Evolutionary conservation across 2,797 vertebrate genomes (phyloP).

Genomic region (Dipus sagitta): DNA sequence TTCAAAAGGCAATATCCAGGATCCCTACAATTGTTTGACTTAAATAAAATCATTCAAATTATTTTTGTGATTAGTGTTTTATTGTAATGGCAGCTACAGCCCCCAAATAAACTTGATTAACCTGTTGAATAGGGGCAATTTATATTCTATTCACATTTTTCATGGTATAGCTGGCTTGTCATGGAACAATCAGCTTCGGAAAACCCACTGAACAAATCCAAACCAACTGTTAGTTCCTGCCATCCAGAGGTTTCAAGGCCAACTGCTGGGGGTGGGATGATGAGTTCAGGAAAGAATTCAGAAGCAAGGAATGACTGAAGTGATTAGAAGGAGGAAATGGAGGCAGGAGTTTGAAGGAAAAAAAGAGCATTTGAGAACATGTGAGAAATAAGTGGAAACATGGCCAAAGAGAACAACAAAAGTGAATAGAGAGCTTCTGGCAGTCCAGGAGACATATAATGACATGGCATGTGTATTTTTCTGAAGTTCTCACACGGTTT

Average conservation of each 20-base stretch:
- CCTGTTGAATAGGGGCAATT: constrained; percentile 55
- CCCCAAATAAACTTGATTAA: constrained; percentile 59
- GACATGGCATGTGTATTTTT: constrained; percentile 15
- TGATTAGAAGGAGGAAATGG: constrained; percentile 22
- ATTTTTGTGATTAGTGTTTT: constrained; percentile 75
- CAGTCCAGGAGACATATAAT: not conserved
- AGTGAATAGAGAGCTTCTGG: not conserved
- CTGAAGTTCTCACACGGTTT: constrained; percentile 30
- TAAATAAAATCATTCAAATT: constrained; percentile 78
- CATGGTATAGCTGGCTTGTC: constrained; percentile 49
- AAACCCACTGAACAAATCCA: constrained; percentile 27
- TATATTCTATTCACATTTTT: constrained; percentile 63
- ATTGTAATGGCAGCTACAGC: constrained; percentile 38
- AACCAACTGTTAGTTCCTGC: constrained; percentile 26
- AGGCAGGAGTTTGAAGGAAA: constrained; percentile 16
- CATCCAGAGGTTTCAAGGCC: not conserved
- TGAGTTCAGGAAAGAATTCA: constrained; percentile 46
- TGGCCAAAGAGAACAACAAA: constrained; percentile 40
- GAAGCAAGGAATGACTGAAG: constrained; percentile 7
- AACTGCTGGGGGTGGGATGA: not conserved
- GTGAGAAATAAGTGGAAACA: constrained; percentile 38
- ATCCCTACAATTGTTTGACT: constrained; percentile 56
- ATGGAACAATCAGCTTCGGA: constrained; percentile 20
- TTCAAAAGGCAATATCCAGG: constrained; percentile 48
- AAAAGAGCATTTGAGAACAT: constrained; percentile 19